phyloP scores from a whole-genome alignment of 2,888 invertebrate genomes.

The Thymelicus lineola region DNA sequence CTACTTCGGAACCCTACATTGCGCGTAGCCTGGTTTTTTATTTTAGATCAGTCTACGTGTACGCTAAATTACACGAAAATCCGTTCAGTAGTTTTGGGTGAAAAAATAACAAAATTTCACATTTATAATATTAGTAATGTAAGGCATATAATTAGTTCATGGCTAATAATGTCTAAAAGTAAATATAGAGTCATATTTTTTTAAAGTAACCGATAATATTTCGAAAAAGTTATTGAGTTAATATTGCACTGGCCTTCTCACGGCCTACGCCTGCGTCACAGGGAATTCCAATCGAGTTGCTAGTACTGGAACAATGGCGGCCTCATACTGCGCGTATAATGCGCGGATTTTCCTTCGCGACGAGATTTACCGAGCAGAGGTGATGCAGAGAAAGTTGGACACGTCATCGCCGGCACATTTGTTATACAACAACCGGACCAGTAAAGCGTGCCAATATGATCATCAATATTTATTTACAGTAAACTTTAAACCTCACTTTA shows the following conservation, averaged over 20 bases:
- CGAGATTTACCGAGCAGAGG: slow-evolving; percentile 42
- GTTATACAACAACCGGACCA: slow-evolving; percentile 72
- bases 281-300: slow-evolving; percentile 60
- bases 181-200: too few species aligned
- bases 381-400: slow-evolving; percentile 70
- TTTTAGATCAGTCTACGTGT: too few species aligned
- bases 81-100: too few species aligned
- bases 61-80: too few species aligned
- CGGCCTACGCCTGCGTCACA: slow-evolving; percentile 45
- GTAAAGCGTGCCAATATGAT: slow-evolving; percentile 62
- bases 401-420: slow-evolving; percentile 66
- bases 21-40: too few species aligned
- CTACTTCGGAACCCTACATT: too few species aligned
- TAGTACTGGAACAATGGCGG: slow-evolving; percentile 31
- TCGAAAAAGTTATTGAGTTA: slow-evolving; percentile 12
- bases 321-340: slow-evolving; percentile 44
- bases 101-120: too few species aligned
- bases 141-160: too few species aligned
- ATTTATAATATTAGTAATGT: too few species aligned
- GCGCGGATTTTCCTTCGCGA: slow-evolving; percentile 64
- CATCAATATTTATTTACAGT: slow-evolving; percentile 30
- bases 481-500: background rate
- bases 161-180: too few species aligned
- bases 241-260: slow-evolving; percentile 27
- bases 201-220: background rate